Evolutionary conservation across 2,797 vertebrate species (phyloP).

Genomic region (Loris lydekkerianus): DNA sequence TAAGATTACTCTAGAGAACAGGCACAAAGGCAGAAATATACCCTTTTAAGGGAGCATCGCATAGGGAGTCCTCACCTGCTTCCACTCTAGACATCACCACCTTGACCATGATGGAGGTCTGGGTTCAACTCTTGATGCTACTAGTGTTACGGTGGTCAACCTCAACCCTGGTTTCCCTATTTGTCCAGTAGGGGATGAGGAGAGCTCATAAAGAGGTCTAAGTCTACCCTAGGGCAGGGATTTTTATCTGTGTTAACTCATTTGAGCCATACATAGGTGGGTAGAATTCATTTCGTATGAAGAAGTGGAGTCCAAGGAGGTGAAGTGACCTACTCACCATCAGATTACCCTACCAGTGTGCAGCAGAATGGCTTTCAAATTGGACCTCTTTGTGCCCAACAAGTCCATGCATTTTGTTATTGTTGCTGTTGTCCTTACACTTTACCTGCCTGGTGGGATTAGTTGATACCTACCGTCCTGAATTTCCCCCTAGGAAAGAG

Average conservation of each 20-base stretch:
- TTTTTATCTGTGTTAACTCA: not conserved
- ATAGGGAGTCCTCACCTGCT: accelerated
- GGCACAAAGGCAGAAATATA: not conserved
- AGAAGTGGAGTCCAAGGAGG: not conserved
- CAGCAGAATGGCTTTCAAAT: not conserved
- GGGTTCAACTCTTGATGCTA: not conserved
- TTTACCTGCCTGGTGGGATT: not conserved
- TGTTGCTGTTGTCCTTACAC: too few relatives aligned
- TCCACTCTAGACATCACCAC: accelerated
- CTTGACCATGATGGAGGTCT: accelerated
- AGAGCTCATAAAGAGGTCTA: accelerated
- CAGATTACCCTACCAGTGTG: not conserved
- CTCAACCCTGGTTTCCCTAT: accelerated
- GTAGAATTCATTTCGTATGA: not conserved
- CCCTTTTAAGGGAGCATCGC: not conserved
- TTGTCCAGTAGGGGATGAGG: not conserved
- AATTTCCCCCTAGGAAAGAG: not conserved
- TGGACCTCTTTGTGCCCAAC: too few relatives aligned
- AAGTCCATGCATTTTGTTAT: accelerated
- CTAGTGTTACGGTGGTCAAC: accelerated
- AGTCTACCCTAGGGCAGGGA: not conserved
- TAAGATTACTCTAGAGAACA: not conserved
- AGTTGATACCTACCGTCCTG: not conserved
- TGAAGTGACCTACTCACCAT: not conserved
- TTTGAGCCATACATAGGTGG: not conserved